Evolutionary conservation across 2,113 vertebrate genomes (phyloP).

Genomic region (Axis porcinus): DNA sequence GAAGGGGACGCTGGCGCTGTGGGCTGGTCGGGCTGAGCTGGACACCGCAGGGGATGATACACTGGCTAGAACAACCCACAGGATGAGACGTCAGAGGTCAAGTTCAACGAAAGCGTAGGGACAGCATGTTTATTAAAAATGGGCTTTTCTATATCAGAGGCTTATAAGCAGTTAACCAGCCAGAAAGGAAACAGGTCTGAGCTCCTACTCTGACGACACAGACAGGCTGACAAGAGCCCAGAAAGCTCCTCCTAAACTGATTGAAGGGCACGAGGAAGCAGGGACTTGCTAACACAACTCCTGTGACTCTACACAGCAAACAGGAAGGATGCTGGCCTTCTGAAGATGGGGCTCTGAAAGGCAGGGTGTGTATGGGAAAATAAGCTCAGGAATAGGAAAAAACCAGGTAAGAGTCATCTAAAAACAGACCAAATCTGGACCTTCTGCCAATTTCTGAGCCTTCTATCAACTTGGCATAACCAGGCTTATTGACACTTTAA

Average conservation of each 20-base stretch:
- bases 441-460: background rate
- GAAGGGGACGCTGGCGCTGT: slow-evolving; percentile 76
- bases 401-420: background rate
- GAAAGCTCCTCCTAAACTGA: background rate
- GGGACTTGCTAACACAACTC: background rate
- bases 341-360: background rate
- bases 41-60: slow-evolving; percentile 77
- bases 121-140: background rate
- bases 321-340: background rate
- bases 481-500: background rate
- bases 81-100: background rate
- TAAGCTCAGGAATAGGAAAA: background rate
- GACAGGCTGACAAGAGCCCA: background rate
- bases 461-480: background rate
- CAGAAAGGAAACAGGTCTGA: background rate
- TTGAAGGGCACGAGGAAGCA: background rate
- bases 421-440: background rate
- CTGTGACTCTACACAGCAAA: background rate
- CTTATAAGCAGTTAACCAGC: background rate
- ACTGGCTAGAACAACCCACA: slow-evolving; percentile 69
- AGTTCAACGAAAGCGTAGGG: background rate
- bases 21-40: slow-evolving; percentile 75
- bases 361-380: background rate
- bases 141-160: background rate
- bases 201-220: background rate